Evolutionary conservation across 2,113 vertebrate genomes (phyloP).

Genomic region (Plestiodon gilberti): DNA sequence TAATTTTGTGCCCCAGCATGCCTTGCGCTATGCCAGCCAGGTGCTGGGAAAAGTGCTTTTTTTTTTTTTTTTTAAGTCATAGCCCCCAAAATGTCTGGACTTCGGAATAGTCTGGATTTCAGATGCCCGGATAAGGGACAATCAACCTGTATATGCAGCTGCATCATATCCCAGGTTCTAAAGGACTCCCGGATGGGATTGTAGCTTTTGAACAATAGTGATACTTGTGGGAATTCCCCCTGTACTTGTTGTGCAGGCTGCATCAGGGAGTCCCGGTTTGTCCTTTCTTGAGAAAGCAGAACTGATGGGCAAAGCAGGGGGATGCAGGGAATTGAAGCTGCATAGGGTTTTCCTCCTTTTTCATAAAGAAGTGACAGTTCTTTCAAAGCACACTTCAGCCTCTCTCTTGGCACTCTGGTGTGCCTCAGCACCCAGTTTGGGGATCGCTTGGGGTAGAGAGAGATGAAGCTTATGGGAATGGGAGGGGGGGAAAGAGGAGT

Average conservation of each 20-base stretch:
- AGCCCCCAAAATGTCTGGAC: too few relatives aligned
- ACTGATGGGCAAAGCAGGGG: not conserved
- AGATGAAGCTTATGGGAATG: too few relatives aligned
- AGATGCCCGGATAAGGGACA: too few relatives aligned
- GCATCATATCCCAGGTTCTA: not conserved
- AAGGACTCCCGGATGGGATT: not conserved
- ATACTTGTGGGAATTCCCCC: not conserved
- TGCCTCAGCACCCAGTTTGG: too few relatives aligned
- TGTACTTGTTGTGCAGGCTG: not conserved
- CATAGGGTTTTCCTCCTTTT: not conserved
- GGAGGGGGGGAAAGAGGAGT: accelerated
- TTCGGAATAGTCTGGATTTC: too few relatives aligned
- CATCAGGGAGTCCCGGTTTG: not conserved
- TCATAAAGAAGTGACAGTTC: not conserved
- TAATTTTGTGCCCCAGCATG: too few relatives aligned
- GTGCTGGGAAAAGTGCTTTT: too few relatives aligned
- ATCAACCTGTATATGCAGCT: too few relatives aligned
- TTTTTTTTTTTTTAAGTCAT: too few relatives aligned
- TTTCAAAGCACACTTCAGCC: not conserved
- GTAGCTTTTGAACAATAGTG: not conserved
- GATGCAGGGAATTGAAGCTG: not conserved
- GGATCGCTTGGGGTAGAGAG: not conserved
- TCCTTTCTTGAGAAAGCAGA: too few relatives aligned
- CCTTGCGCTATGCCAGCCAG: too few relatives aligned
- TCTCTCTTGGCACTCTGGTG: not conserved